Evolutionary conservation across 2,113 vertebrate species (phyloP).

Genomic region (Hydrolagus affinis): DNA sequence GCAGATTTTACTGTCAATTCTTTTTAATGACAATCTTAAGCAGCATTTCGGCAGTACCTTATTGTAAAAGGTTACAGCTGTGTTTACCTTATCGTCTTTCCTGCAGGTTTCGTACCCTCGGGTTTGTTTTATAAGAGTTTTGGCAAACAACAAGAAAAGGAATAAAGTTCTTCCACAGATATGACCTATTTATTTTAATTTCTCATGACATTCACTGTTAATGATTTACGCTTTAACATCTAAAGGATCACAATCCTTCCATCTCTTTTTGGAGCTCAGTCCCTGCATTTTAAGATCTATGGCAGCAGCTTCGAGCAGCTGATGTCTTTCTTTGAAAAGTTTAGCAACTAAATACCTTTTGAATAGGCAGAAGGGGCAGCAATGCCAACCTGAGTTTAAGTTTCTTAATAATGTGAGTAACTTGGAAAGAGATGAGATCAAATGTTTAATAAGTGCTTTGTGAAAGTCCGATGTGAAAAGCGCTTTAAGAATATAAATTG

Average conservation of each 20-base stretch:
- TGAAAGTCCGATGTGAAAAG: too few relatives aligned
- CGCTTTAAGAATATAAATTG: too few relatives aligned
- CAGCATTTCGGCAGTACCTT: not conserved
- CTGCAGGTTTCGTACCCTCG: not conserved
- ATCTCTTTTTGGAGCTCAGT: not conserved
- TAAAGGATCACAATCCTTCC: not conserved
- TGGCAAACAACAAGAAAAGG: not conserved
- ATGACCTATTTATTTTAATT: constrained; percentile 18
- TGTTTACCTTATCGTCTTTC: not conserved
- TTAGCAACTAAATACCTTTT: not conserved
- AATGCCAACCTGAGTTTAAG: not conserved
- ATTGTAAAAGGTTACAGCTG: not conserved
- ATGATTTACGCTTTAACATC: not conserved
- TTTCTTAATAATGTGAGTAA: not conserved
- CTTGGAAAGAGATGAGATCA: not conserved
- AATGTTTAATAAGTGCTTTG: not conserved
- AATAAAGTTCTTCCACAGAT: not conserved
- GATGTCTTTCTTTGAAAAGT: not conserved
- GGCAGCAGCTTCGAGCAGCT: not conserved
- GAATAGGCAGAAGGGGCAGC: not conserved
- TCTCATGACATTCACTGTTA: not conserved
- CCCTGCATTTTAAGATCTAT: not conserved
- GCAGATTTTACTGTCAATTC: too few relatives aligned
- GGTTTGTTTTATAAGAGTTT: not conserved
- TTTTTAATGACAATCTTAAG: not conserved